These are phyloP conservation scores for Gryllus longicercus DNA, from an alignment of 2,888 invertebrate species.

Conservation along the genomic window DNA sequence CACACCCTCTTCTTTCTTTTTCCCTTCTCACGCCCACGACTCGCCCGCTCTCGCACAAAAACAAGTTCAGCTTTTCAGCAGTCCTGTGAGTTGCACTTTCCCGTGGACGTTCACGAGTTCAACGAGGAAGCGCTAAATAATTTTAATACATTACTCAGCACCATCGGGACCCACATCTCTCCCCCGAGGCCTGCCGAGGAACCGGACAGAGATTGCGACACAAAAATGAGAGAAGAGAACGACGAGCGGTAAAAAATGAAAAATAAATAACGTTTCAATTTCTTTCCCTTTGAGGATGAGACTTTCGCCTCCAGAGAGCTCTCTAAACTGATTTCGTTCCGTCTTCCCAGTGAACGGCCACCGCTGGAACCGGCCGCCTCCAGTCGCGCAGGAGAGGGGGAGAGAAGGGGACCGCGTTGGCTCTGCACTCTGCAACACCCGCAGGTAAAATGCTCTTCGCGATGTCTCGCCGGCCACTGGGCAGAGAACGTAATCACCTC, in stretches of 20 bases:
- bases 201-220: background rate
- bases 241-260: background rate
- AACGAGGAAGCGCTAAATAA: background rate
- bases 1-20: too few species aligned
- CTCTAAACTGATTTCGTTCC: constrained; percentile 17
- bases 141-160: constrained; percentile 17
- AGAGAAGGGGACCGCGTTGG: too few species aligned
- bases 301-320: background rate
- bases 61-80: too few species aligned
- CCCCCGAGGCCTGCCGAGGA: background rate
- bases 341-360: background rate
- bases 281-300: constrained; percentile 4
- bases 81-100: background rate
- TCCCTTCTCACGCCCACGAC: too few species aligned
- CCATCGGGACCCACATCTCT: background rate
- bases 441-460: too few species aligned
- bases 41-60: too few species aligned
- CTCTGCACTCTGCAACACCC: too few species aligned
- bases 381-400: too few species aligned
- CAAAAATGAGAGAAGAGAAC: background rate
- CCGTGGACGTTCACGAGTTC: background rate
- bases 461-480: too few species aligned
- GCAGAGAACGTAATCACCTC: too few species aligned
- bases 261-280: background rate
- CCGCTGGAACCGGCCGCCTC: too few species aligned